Percentiles rank a stretch among this genome's conserved stretches.
phyloP scores from a whole-genome alignment of 2,113 vertebrate genomes.

The Rhinolophus ferrumequinum region DNA sequence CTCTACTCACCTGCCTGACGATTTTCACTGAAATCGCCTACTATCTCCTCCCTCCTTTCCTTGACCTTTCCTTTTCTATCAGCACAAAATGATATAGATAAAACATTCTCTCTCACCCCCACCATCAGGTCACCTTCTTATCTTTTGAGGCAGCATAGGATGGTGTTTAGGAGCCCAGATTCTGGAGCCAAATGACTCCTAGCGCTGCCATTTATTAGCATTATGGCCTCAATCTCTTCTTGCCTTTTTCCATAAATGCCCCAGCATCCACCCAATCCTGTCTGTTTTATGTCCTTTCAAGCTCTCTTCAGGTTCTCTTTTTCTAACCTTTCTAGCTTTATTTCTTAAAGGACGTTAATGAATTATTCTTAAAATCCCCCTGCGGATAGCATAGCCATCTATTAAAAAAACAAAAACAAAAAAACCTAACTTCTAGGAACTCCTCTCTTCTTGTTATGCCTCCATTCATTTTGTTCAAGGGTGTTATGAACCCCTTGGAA shows the following conservation, averaged over 20 bases:
- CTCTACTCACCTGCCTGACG: not conserved
- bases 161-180: not conserved
- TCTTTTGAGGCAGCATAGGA: not conserved
- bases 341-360: slow-evolving; percentile 36
- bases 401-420: not conserved
- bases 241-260: not conserved
- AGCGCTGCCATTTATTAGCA: not conserved
- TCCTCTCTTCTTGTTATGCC: not conserved
- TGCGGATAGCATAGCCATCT: not conserved
- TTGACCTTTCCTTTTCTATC: slow-evolving; percentile 31
- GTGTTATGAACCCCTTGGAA: not conserved
- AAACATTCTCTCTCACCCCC: not conserved
- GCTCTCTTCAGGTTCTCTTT: not conserved
- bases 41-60: not conserved
- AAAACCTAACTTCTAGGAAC: not conserved
- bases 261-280: not conserved
- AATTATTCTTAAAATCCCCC: slow-evolving; percentile 32
- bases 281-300: not conserved
- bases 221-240: not conserved
- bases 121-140: not conserved
- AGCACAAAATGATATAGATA: slow-evolving; percentile 26
- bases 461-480: slow-evolving; percentile 15
- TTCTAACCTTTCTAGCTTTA: slow-evolving; percentile 20
- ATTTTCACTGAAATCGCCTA: not conserved
- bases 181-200: not conserved